Conservation (phyloP, 2,113 vertebrate species). For the Lichenostomus cassidix region DNA sequence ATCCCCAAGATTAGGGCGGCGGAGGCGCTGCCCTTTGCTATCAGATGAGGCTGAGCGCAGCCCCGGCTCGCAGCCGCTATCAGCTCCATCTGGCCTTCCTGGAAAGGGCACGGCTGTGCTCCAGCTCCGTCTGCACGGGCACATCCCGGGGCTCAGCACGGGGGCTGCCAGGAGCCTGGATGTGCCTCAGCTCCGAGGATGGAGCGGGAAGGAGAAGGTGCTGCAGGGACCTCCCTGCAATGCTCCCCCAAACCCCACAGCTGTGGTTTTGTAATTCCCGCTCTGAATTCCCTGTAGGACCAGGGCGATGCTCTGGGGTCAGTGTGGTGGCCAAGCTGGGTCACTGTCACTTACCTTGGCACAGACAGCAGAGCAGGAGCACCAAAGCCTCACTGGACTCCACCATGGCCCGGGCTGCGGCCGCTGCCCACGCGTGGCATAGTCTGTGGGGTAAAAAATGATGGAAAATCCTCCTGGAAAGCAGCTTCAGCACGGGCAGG, state of each 20-base stretch:
- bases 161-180: accelerated
- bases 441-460: neutral
- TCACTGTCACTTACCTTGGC: neutral
- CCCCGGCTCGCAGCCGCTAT: neutral
- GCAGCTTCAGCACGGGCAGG: accelerated
- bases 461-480: neutral
- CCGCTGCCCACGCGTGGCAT: neutral
- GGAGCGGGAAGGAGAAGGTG: neutral
- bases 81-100: conserved; percentile 5
- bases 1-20: conserved; percentile 10
- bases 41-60: conserved; percentile 18
- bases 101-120: neutral
- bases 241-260: accelerated
- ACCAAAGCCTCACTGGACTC: neutral
- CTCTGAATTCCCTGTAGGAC: accelerated
- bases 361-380: conserved; percentile 64
- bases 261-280: too few species aligned
- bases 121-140: accelerated
- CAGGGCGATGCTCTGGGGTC: accelerated
- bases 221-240: accelerated
- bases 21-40: neutral
- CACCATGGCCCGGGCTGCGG: conserved; percentile 2
- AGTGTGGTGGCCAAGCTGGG: accelerated
- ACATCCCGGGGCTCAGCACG: accelerated
- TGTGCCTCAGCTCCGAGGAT: accelerated